Evolutionary conservation across 2,888 invertebrate genomes (phyloP), one percentile per base, ranked within the genome.

Genomic region (Acheta domesticus): DNA sequence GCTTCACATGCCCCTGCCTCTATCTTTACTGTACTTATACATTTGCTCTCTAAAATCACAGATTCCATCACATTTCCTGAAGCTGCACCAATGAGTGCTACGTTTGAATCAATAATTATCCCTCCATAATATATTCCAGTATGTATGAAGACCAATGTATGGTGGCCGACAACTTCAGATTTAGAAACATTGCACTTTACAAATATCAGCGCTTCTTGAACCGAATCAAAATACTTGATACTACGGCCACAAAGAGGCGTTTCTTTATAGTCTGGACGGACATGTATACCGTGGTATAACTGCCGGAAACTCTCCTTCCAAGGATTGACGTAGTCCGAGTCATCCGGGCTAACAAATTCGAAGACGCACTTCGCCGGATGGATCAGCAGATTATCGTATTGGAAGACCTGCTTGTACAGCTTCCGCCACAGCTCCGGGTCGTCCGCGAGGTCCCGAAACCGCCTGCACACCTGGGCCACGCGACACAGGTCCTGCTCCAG

Each of bases 241-340:
- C 91, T 92, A 81, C 94, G 89, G 19, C 94, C 94, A 82, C 91
- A 88, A 83, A 90, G 90, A 82, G 85, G 86, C 82, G 91, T 86
- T 83, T 93, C 92, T 85, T 95, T 93, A 87, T 93, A 94, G 79
- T 96, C 96, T 79, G 94, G 94, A 81, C 97, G 91, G 74, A 98
- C 98, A 87, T 98, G 98, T 50, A 97, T 93, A 49, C 97, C 98
- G 83, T 94, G 92, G 87, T 97, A 96, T 82, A 99, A 90, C 87
- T 98, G 97, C 83, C 94, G 91, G 87, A 99, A 98, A 86, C 98
- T 98, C 86, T 99, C 98, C 87, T 98, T 99, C 99, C 99, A 99
- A 1, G 97, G 97, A 89, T 99, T 99, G 80, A 94, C 91, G 83
- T 93, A 93, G 81, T 96, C 96, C 50, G 95, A 94, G 84, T 97